Evolutionary conservation across 2,113 vertebrate genomes (phyloP), one percentile per base, ranked within the genome.

Genomic region (Dolichotis patagonum): DNA sequence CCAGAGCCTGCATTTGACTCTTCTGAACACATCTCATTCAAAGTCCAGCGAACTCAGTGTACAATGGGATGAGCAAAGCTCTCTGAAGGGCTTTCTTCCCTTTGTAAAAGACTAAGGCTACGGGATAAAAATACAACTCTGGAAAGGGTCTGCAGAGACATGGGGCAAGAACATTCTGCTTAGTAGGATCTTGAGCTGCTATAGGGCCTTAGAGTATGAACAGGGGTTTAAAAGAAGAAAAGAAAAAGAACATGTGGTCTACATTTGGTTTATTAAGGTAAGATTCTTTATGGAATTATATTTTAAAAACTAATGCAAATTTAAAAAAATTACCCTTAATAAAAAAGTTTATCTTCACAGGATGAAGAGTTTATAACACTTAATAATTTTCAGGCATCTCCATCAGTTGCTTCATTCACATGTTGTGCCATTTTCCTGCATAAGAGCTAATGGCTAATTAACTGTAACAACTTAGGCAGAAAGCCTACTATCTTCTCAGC

Each of bases 81-180:
- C 95, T 81, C 85, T 69, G 73, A 91, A 92, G 85, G 71, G 35
- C 56, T 46, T 91, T 69, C 46, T 91, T 41, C 46, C 26, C 1
- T 91, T 90, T 75, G 35, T 89, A 62, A 96, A 84, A 82, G 69
- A 32, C 82, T 91, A 96, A 88, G 83, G 52, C 38, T 43, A 82
- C 19, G 63, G 52, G 56, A 96, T 17, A 95, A 85, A 88, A 77
- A 91, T 49, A 73, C 38, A 88, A 71, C 38, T 14, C 65, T 75
- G 32, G 95, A 73, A 91, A 94, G n/a, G 54, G 26, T 43, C 28
- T 60, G 56, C 90, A 92, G 49, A 97, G 58, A 95, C 14, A 78
- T 26, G 60, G 7, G 6, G 19, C 54, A 75, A 73, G 41, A 63
- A 49, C 22, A 69, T 22, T 80, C 32, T 84, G 73, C 41, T 78